A percentile compares a stretch with the other conserved stretches of the same genome.
phyloP scores from a whole-genome alignment of 2,888 invertebrate species.

The Dicranocentrus wangi region DNA sequence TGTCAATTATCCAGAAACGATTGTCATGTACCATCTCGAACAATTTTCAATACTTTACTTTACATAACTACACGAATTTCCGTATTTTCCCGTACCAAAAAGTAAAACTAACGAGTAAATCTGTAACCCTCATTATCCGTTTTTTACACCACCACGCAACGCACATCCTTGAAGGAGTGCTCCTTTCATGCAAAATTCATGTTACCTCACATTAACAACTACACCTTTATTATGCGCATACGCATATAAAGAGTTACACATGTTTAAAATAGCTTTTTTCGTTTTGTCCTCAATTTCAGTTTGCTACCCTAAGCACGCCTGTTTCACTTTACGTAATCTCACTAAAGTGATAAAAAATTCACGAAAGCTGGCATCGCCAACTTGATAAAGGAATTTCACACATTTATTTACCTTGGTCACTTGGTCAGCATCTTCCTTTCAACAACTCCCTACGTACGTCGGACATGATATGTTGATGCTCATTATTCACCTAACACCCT shows the following conservation, averaged over 20 bases:
- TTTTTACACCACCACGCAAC: neutral
- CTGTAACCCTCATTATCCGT: neutral
- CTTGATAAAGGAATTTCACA: slow-evolving; percentile 8
- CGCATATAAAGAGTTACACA: too few relatives aligned
- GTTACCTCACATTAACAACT: too few relatives aligned
- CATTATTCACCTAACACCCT: too few relatives aligned
- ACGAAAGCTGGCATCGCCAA: neutral
- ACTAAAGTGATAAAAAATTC: slow-evolving; percentile 17
- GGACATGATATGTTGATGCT: too few relatives aligned
- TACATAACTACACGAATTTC: neutral
- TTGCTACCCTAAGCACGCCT: neutral
- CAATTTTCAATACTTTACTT: neutral
- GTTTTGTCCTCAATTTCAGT: neutral
- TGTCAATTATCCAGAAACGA: slow-evolving; percentile 5
- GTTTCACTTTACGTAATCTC: neutral
- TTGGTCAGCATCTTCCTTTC: slow-evolving; percentile 9
- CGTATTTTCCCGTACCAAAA: neutral
- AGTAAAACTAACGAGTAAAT: neutral
- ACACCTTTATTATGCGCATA: too few relatives aligned
- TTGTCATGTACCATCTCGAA: neutral
- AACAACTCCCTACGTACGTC: too few relatives aligned
- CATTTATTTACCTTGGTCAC: slow-evolving; percentile 18
- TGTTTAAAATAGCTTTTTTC: too few relatives aligned
- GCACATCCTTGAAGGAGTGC: slow-evolving; percentile 7
- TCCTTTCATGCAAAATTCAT: slow-evolving; percentile 1